These are phyloP conservation scores for Acarapis woodi DNA, from an alignment of 1,140 invertebrate genomes.

Conservation along the genomic window DNA sequence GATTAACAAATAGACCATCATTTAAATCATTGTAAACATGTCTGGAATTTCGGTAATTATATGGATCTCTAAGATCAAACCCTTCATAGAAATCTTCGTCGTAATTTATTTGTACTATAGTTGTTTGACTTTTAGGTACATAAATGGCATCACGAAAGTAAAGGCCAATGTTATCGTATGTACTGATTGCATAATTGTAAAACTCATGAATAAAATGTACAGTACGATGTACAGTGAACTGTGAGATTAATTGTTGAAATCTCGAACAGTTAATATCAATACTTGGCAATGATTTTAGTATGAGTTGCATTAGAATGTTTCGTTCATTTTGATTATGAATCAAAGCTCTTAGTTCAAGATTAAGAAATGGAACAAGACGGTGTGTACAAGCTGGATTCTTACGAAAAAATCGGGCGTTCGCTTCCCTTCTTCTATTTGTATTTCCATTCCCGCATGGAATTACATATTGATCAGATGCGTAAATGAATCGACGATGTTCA, in stretches of 20 bases:
- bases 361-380: conserved; percentile 56
- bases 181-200: conserved; percentile 48
- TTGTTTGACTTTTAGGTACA: conserved; percentile 8
- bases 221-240: conserved; percentile 18
- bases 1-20: too few relatives aligned
- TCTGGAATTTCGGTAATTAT: too few relatives aligned
- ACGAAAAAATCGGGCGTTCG: conserved; percentile 34
- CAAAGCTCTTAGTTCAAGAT: conserved; percentile 45
- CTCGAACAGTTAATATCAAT: conserved; percentile 37
- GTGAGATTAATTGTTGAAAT: conserved; percentile 27
- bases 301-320: conserved; percentile 31
- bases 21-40: too few relatives aligned
- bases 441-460: conserved; percentile 26
- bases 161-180: conserved; percentile 40
- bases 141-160: conserved; percentile 21
- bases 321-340: conserved; percentile 20
- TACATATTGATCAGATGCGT: conserved; percentile 42
- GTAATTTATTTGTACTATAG: too few relatives aligned
- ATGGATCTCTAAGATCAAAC: too few relatives aligned
- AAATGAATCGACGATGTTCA: conserved; percentile 30
- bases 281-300: conserved; percentile 32
- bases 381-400: conserved; percentile 42
- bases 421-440: conserved; percentile 33
- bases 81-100: too few relatives aligned
- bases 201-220: conserved; percentile 64